Evolutionary conservation across 2,113 vertebrate species (phyloP).

Genomic region (Dryoscopus gambensis): DNA sequence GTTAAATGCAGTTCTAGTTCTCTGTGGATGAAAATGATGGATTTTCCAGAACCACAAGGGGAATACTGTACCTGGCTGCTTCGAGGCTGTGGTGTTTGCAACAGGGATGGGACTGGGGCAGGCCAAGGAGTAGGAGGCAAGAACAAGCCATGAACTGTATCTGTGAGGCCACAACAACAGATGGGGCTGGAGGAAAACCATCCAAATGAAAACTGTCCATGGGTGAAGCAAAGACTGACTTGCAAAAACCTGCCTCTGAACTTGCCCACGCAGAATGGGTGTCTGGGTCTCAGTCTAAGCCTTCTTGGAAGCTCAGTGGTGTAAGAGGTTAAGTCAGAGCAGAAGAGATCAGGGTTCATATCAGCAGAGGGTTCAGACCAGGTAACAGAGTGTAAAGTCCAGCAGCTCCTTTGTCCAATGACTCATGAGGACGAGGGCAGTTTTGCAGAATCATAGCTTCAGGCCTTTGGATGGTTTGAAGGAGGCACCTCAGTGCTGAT

Average conservation of each 20-base stretch:
- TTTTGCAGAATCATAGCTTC: background rate
- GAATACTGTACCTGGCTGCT: background rate
- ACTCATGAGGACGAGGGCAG: background rate
- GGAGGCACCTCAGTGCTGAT: background rate
- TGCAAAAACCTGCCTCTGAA: constrained; percentile 19
- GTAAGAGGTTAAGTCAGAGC: background rate
- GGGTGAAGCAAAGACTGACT: background rate
- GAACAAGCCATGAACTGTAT: constrained; percentile 1
- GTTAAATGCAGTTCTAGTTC: background rate
- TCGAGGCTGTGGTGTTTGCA: background rate
- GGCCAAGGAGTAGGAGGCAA: background rate
- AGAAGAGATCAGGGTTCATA: background rate
- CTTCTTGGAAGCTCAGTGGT: background rate
- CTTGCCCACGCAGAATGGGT: background rate
- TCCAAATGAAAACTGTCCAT: background rate
- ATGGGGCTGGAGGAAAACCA: background rate
- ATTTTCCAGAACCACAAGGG: background rate
- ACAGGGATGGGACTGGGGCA: background rate
- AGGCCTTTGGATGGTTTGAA: background rate
- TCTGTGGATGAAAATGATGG: background rate
- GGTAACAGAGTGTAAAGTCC: background rate
- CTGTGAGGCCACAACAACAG: background rate
- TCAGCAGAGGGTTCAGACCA: background rate
- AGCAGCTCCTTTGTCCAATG: background rate
- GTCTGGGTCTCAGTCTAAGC: background rate